Percentiles rank a stretch among this genome's conserved stretches.
phyloP scores from a whole-genome alignment of 2,888 invertebrate species.

The Limulus polyphemus region DNA sequence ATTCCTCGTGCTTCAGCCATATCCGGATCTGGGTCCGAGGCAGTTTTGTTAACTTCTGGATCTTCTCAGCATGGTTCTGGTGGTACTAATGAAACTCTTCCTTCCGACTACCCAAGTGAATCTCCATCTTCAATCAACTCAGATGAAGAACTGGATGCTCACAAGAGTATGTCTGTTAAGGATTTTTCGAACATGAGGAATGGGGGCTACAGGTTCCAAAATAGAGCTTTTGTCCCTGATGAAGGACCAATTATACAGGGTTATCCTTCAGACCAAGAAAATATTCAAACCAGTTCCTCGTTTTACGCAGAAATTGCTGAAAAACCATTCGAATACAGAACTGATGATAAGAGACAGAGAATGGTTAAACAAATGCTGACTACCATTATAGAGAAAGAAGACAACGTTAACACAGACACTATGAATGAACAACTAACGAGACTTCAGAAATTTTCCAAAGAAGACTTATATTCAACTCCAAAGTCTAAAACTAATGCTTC shows the following conservation, averaged over 20 bases:
- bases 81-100: slow-evolving; percentile 60
- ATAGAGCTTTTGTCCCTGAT: slow-evolving; percentile 24
- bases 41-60: slow-evolving; percentile 32
- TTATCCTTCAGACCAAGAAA: slow-evolving; percentile 26
- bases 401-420: slow-evolving; percentile 9
- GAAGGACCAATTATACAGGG: slow-evolving; percentile 17
- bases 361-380: slow-evolving; percentile 22
- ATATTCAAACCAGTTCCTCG: slow-evolving; percentile 21
- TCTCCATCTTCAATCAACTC: slow-evolving; percentile 54
- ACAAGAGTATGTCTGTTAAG: slow-evolving; percentile 23
- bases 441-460: too few relatives aligned
- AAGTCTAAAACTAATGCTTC: too few relatives aligned
- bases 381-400: slow-evolving; percentile 24
- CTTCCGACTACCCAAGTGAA: slow-evolving; percentile 85
- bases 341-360: slow-evolving; percentile 13
- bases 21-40: slow-evolving; percentile 46
- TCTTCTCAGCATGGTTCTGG: slow-evolving; percentile 9
- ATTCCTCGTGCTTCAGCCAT: slow-evolving; percentile 66
- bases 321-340: slow-evolving; percentile 8
- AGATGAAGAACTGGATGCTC: slow-evolving; percentile 48
- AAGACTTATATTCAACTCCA: too few relatives aligned
- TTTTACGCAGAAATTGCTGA: slow-evolving; percentile 18
- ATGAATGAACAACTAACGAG: too few relatives aligned
- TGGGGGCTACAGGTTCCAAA: slow-evolving; percentile 21
- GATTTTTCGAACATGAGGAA: slow-evolving; percentile 22